Evolutionary conservation across 2,113 vertebrate genomes (phyloP), one percentile per base, ranked within the genome.

Genomic region (Rana temporaria): DNA sequence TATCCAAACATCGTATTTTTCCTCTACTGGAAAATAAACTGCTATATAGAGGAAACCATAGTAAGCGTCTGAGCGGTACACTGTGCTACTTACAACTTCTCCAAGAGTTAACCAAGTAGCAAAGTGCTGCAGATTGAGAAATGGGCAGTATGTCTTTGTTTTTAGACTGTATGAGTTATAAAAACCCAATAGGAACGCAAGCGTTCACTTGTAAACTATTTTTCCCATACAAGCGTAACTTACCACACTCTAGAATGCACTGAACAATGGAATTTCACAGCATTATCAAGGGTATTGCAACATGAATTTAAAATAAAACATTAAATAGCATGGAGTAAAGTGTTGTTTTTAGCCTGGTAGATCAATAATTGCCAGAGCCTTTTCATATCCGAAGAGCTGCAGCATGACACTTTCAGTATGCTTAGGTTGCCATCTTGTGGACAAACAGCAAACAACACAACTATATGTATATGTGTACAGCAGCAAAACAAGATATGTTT

Each of bases 361-460:
- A 83, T 85, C 12, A 12, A 67, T 74, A 69, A 63, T 87, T 84
- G 52, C 55, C 1, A 8, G 0, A 16, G 71, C 52, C 63, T 4
- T 4, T 34, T 62, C 59, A 0, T n/a, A 22, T 30, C 1, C 8
- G 42, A 15, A 73, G 14, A 11, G 6, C 11, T 38, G 75, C 24
- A 0, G 4, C 1, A 62, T n/a, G 24, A 32, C 12, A n/a, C 6
- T 1, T 17, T 19, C 5, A 5, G 1, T 88, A 24, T 79, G 81
- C 80, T 32, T 81, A 89, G 78, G 60, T 84, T 91, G 91, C 90
- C 93, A 93, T 87, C 93, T 85, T 85, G 91, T 92, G 93, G 93
- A 79, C 32, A 9, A 34, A 55, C 4, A 60, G 7, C 2, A 30
- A 0, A 67, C 0, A 60, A n/a, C 38, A 48, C 42, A 48, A 14